phyloP scores from a whole-genome alignment of 2,888 invertebrate species.

The Trachelus tabidus region DNA sequence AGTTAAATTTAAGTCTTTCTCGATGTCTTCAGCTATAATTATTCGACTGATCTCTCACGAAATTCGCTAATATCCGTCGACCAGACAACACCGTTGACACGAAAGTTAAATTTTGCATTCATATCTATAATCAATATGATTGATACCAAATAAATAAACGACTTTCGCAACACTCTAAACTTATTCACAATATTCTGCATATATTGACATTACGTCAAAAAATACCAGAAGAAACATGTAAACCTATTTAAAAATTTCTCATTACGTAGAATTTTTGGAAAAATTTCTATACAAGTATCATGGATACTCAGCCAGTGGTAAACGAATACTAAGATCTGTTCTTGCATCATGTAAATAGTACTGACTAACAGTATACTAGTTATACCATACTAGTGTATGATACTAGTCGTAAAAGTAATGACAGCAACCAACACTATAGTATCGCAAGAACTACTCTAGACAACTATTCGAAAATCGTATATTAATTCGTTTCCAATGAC shows the following conservation, averaged over 20 bases:
- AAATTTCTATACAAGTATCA: neutral
- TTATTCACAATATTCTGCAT: neutral
- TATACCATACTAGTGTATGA: neutral
- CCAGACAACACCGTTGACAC: neutral
- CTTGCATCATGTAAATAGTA: neutral
- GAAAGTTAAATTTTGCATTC: neutral
- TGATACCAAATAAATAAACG: too few relatives aligned
- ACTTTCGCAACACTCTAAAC: neutral
- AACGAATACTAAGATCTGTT: neutral
- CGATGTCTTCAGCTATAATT: neutral
- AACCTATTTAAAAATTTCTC: neutral
- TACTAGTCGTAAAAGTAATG: neutral
- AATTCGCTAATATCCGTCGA: neutral
- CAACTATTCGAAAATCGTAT: neutral
- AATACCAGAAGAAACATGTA: neutral
- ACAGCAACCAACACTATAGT: neutral
- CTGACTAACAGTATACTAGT: neutral
- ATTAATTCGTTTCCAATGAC: neutral
- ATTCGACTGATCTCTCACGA: neutral
- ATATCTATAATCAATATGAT: neutral
- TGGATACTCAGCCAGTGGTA: neutral
- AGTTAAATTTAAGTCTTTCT: neutral
- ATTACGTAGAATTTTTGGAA: neutral
- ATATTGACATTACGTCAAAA: neutral
- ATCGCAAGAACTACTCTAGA: neutral